Conservation (phyloP, 1,140 invertebrate species). For the Dinothrombium tinctorium region DNA sequence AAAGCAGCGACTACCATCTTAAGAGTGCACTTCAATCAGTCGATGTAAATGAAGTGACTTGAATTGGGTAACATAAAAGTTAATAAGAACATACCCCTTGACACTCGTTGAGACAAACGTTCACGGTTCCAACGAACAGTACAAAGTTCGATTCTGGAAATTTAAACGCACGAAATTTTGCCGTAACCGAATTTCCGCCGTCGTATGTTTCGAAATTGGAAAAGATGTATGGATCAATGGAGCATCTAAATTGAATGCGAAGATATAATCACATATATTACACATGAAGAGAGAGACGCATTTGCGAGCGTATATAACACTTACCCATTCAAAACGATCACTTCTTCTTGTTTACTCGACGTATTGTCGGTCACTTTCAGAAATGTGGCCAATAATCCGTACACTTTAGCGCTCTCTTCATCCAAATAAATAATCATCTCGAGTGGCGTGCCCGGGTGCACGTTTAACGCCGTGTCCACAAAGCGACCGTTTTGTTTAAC, state of each 20-base stretch:
- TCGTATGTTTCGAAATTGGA: conserved; percentile 69
- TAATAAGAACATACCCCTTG: conserved; percentile 49
- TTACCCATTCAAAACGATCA: conserved; percentile 74
- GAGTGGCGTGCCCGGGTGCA: conserved; percentile 65
- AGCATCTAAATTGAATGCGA: conserved; percentile 38
- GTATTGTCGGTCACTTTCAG: conserved; percentile 65
- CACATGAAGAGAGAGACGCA: neutral
- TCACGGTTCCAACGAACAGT: conserved; percentile 69
- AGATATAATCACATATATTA: neutral
- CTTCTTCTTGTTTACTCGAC: conserved; percentile 48
- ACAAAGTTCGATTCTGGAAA: conserved; percentile 80
- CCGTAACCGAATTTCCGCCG: conserved; percentile 47
- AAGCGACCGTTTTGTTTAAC: conserved; percentile 60
- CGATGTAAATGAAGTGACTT: too few species aligned
- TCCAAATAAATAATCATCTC: conserved; percentile 76
- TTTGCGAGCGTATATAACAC: conserved; percentile 12
- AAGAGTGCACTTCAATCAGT: too few species aligned
- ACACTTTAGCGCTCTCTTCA: conserved; percentile 30
- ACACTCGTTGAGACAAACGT: conserved; percentile 68
- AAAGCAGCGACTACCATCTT: too few species aligned
- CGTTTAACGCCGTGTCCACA: conserved; percentile 43
- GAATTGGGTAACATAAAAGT: too few species aligned
- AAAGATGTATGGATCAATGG: conserved; percentile 70
- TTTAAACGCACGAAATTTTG: conserved; percentile 62
- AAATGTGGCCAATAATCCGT: conserved; percentile 36